These are phyloP conservation scores for Phaonia tiefii DNA, from an alignment of 2,888 invertebrate species.

Conservation along the genomic window DNA sequence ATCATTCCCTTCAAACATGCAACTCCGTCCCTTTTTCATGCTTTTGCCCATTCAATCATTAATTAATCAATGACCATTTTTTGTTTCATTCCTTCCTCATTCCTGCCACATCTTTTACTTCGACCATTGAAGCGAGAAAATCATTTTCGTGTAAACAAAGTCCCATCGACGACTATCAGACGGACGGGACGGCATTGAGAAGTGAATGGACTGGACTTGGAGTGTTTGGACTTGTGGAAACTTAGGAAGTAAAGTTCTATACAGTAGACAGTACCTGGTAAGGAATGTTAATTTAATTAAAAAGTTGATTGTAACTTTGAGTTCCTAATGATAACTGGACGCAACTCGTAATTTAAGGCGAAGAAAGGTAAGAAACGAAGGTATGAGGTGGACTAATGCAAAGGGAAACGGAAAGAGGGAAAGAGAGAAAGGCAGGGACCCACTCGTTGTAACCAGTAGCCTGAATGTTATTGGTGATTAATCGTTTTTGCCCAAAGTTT, in stretches of 20 bases:
- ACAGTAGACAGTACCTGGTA: neutral
- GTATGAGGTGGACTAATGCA: too few species aligned
- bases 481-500: neutral
- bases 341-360: neutral
- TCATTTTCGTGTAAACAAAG: conserved; percentile 37
- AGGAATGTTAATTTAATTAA: conserved; percentile 35
- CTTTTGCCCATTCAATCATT: conserved; percentile 47
- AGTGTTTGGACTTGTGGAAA: neutral
- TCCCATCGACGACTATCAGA: conserved; percentile 21
- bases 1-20: neutral
- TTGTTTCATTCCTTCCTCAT: neutral
- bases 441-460: neutral
- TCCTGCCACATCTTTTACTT: neutral
- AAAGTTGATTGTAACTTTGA: conserved; percentile 4
- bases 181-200: neutral
- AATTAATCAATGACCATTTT: conserved; percentile 60
- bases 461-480: conserved; percentile 12
- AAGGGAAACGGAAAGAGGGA: too few species aligned
- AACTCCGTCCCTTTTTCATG: neutral
- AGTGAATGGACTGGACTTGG: neutral
- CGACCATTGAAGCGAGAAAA: conserved; percentile 53
- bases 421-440: neutral
- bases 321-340: too few species aligned
- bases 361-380: too few species aligned
- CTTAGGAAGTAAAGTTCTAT: neutral